phyloP scores from a whole-genome alignment of 2,113 vertebrate genomes.

The Colius striatus region DNA sequence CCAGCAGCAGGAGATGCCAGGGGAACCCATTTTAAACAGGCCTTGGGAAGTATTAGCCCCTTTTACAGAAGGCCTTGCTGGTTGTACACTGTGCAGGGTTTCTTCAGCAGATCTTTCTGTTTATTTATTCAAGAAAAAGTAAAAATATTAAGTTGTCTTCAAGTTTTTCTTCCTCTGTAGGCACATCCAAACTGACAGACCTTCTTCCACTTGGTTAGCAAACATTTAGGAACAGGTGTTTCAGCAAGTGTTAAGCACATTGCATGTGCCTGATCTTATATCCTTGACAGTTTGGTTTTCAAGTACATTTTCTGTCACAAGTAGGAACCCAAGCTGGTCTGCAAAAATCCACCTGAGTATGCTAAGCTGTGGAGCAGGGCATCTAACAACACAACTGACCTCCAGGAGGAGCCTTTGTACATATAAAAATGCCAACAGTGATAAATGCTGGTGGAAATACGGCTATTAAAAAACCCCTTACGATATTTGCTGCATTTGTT shows the following conservation, averaged over 20 bases:
- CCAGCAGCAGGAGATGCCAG: neutral
- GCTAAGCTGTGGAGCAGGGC: neutral
- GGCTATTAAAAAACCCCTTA: neutral
- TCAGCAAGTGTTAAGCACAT: neutral
- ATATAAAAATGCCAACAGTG: conserved; percentile 7
- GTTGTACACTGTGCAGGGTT: neutral
- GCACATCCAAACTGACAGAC: neutral
- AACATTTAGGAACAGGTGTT: neutral
- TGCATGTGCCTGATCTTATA: neutral
- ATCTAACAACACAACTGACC: conserved; percentile 48
- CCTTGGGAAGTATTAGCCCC: neutral
- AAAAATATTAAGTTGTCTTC: fast-evolving
- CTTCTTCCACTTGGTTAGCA: fast-evolving
- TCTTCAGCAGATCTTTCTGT: neutral
- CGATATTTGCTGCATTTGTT: neutral
- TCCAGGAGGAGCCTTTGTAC: conserved; percentile 68
- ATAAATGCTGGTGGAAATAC: neutral
- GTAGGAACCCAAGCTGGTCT: neutral
- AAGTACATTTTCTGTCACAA: neutral
- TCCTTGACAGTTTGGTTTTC: neutral
- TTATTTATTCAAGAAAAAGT: neutral
- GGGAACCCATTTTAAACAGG: neutral
- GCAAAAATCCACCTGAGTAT: neutral
- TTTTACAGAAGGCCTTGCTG: neutral
- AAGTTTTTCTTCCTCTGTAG: neutral